Evolutionary conservation across 2,888 invertebrate genomes (phyloP), one percentile per base, ranked within the genome.

Genomic region (Oscheius sp.): DNA sequence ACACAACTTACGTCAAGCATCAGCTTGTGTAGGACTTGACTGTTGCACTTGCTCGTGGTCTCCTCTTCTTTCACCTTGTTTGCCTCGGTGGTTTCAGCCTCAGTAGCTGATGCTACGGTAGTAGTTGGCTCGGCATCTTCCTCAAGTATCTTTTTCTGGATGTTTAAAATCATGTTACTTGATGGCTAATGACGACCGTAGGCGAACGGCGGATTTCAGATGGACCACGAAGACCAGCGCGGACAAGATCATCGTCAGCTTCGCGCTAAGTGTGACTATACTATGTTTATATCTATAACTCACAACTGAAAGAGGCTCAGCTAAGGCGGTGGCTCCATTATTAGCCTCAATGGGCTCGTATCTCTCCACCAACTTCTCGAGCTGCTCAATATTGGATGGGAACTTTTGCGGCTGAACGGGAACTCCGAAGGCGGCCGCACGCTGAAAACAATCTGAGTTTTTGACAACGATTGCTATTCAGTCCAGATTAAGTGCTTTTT

Each of bases 1-100:
- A 42, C 29, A 70, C 37, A 50, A 35, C 78, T 11, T 65, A 84
- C 85, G 57, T 85, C 85, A 5, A 84, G 47, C 83, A 85, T 85
- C 1, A 85, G 73, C 63, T 80, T 81, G 63, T 79, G 79, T 13
- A 85, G 74, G 33, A 84, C 81, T 42, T 79, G 76, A 47, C 82
- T 82, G 78, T 81, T 85, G 73, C 85, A 85, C 50, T 85, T 85
- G 21, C 71, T 73, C 4, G 72, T 53, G 32, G 77, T 74, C 5
- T 68, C 76, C n/a, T 74, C 74, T 58, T 63, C 76, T 10, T 62
- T 73, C 4, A 74, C 73, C 5, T 59, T 73, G 11, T 32, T 48
- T 21, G 53, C 59, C 29, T 76, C 76, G 0, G 76, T 71, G 1
- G 55, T 10, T 21, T 53, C 68, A n/a, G 59, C 35, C 33, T 35